Base-by-base conservation (phyloP, 2,888 invertebrate genomes). In the Aleiodes alternator region DNA sequence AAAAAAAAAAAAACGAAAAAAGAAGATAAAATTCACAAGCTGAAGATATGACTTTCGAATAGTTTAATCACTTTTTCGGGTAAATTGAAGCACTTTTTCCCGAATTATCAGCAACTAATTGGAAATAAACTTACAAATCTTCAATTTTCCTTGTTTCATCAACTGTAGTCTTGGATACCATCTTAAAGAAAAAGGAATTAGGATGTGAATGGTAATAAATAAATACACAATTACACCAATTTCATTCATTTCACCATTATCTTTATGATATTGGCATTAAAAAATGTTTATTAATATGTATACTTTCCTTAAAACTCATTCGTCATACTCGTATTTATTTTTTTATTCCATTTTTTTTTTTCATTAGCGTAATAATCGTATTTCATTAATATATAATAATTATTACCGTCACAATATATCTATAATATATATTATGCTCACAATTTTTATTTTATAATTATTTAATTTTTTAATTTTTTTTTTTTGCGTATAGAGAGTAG, bases 251-350 rank as follows among this genome's bases (percentile, higher is more conserved):
- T 86, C 83, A 85, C 87, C 88, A 87, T 80, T 85, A 87, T 87
- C 87, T 84, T 84, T 83, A 87, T 83, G 86, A 89, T 86, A 88
- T 79, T 84, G 87, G 87, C 82, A 87, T 87, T 86, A 87, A 88
- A 89, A 88, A 89, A 87, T 87, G 87, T 88, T 88, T 86, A 88
- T 87, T 87, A 86, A 87, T 88, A 87, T 87, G 87, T 88, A 87
- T 89, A 89, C 89, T 89, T 88, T 89, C 87, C 88, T 89, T 88
- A 88, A 88, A 88, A 87, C 64, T 88, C 87, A 87, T 64, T 79
- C 79, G 72, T 88, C 86, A 82, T 87, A 87, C 86, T 89, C 87
- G 84, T 88, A 87, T 85, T 87, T 88, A 87, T 85, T 43, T 43
- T 43, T 8, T 43, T 43, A 43, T 43, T 43, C 43, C 34, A 34